Base-by-base conservation (phyloP, 2,113 vertebrate genomes). In the Poicephalus meyeri region DNA sequence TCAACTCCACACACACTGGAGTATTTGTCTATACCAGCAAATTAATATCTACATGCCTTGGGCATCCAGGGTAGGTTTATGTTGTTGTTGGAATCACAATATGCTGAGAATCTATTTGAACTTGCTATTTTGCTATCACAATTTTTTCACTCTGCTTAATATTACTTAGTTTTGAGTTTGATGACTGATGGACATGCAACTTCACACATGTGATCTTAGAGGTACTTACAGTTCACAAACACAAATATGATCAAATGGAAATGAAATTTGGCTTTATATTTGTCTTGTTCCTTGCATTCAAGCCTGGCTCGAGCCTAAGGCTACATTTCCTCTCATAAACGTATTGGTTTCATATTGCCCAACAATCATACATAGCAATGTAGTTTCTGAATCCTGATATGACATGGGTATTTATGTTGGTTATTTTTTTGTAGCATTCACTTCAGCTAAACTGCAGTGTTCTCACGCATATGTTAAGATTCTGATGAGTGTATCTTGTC, bases 341-440 rank as follows among this genome's bases (percentile, higher is more conserved):
- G 17, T 28, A 63, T 37, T 25, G 68, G 8, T 11, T 50, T 63
- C 26, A 6, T 55, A 61, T 49, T 28, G 24, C 81, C 14, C 37
- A 72, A 42, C 8, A 73, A 21, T 31, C 19, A 20, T 11, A 35
- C 23, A 24, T 6, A 29, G 42, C 10, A 53, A 63, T 37, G 19
- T 15, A 5, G 70, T 80, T 87, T 80, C 53, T 71, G 61, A 89
- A 58, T 39, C 33, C 66, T 77, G 25, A 29, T 39, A 49, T 6
- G 35, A 69, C 2, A 1, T 2, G 2, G 14, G 2, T 6, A 39
- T 88, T 79, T 65, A 16, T 13, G 5, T 7, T 19, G 1, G 1
- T 23, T 69, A 52, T 47, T 63, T 6, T 58, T 66, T 80, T 53
- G 25, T 11, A 29, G 12, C 13, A 14, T 24, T 88, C 20, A 25